These are phyloP conservation scores for Parauchenoglanis ngamensis DNA, from an alignment of 2,797 vertebrate genomes.

Conservation along the genomic window DNA sequence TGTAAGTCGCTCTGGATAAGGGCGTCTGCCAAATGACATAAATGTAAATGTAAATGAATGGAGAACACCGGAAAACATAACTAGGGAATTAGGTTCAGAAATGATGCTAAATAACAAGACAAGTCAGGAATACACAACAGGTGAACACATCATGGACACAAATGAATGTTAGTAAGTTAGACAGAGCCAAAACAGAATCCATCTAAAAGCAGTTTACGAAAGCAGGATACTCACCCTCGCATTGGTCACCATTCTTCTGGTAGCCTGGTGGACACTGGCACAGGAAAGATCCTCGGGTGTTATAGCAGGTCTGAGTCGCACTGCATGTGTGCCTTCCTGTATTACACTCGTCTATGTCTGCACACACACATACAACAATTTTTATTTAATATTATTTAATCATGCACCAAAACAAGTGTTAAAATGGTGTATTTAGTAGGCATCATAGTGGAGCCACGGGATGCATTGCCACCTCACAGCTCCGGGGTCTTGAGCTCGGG, in stretches of 20 bases:
- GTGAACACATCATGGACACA: background rate
- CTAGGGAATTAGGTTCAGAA: background rate
- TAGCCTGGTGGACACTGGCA: conserved; percentile 89
- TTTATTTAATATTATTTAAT: background rate
- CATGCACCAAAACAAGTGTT: background rate
- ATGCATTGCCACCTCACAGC: background rate
- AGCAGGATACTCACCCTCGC: conserved; percentile 81
- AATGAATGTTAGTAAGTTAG: background rate
- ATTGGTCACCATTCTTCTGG: conserved; percentile 88
- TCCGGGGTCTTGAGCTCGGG: background rate
- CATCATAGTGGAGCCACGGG: background rate
- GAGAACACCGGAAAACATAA: background rate
- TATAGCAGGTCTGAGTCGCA: conserved; percentile 86
- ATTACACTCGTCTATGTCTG: conserved; percentile 92
- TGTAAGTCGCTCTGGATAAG: too few relatives aligned
- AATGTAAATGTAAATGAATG: background rate
- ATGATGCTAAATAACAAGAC: background rate
- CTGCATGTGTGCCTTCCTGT: conserved; percentile 85
- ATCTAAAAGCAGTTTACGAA: background rate
- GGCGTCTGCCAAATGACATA: too few relatives aligned
- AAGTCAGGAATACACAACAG: background rate
- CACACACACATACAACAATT: background rate
- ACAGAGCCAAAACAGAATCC: background rate
- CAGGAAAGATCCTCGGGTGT: conserved; percentile 88
- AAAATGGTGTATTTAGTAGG: background rate